These are phyloP conservation scores for Mustela nigripes DNA, from an alignment of 2,113 vertebrate genomes.

Conservation along the genomic window DNA sequence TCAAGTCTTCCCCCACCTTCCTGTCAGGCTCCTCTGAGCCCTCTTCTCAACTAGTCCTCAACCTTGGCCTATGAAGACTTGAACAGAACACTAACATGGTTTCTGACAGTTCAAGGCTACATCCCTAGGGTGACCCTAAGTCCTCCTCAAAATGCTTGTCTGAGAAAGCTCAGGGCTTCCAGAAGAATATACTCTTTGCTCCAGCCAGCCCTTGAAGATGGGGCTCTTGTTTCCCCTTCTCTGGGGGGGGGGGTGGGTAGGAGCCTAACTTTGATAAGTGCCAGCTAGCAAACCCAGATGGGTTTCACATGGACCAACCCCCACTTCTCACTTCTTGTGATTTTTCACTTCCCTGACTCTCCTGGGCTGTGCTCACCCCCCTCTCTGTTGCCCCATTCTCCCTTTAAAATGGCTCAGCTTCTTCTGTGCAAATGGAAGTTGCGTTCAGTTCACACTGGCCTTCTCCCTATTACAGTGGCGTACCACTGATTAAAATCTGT, in stretches of 20 bases:
- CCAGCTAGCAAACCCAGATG: not conserved
- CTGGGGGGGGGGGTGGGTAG: fast-evolving
- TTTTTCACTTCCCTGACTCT: not conserved
- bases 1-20: not conserved
- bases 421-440: not conserved
- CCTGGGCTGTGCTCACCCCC: fast-evolving
- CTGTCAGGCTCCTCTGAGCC: not conserved
- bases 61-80: not conserved
- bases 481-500: not conserved
- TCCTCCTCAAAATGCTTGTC: not conserved
- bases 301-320: not conserved
- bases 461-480: not conserved
- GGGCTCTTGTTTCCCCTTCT: not conserved
- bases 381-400: not conserved
- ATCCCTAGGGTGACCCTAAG: not conserved
- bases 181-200: not conserved
- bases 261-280: not conserved
- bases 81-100: not conserved
- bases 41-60: not conserved
- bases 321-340: not conserved
- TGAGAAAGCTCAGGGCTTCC: not conserved
- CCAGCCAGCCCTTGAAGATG: not conserved
- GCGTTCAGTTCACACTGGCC: not conserved
- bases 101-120: not conserved
- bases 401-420: not conserved